Percentiles rank a stretch among this genome's conserved stretches.
These are phyloP conservation scores for Zaprionus lachaisei DNA, from an alignment of 1,140 invertebrate genomes.

Conservation along the genomic window DNA sequence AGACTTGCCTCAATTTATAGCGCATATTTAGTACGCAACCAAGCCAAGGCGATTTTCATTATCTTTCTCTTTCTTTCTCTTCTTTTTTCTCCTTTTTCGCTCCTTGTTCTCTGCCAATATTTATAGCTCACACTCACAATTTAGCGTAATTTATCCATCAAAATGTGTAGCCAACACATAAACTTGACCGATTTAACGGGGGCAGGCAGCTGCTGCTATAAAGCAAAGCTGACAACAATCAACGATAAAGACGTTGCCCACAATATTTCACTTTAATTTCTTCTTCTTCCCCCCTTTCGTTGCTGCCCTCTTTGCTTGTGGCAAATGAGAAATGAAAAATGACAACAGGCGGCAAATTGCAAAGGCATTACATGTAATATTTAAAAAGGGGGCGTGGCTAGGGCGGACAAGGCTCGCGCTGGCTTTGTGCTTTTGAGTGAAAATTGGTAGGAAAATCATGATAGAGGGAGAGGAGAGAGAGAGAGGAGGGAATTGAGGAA, in stretches of 20 bases:
- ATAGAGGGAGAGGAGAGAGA: neutral
- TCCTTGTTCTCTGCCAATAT: constrained; percentile 1
- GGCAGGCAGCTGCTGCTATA: constrained; percentile 26
- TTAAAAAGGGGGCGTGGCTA: constrained; percentile 29
- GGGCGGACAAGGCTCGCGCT: neutral
- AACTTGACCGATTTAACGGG: constrained; percentile 23
- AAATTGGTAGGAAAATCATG: neutral
- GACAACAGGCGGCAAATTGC: constrained; percentile 69
- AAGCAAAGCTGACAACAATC: constrained; percentile 23
- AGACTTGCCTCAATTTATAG: neutral
- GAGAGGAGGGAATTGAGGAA: too few species aligned
- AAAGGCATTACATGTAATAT: constrained; percentile 77
- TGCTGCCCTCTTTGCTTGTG: neutral
- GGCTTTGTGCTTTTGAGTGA: constrained; percentile 1
- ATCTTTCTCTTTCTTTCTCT: neutral
- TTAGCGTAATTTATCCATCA: constrained; percentile 17
- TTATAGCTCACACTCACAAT: constrained; percentile 3
- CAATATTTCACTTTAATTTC: constrained; percentile 77
- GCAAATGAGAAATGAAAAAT: constrained; percentile 71
- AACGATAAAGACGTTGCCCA: constrained; percentile 23
- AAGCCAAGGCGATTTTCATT: neutral
- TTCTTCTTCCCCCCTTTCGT: neutral
- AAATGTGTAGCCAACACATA: constrained; percentile 4
- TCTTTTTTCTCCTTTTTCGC: neutral
- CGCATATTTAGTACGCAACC: neutral